A percentile compares a stretch with the other conserved stretches of the same genome.
Evolutionary conservation across 2,113 vertebrate genomes (phyloP).

Genomic region (Anguilla japonica): DNA sequence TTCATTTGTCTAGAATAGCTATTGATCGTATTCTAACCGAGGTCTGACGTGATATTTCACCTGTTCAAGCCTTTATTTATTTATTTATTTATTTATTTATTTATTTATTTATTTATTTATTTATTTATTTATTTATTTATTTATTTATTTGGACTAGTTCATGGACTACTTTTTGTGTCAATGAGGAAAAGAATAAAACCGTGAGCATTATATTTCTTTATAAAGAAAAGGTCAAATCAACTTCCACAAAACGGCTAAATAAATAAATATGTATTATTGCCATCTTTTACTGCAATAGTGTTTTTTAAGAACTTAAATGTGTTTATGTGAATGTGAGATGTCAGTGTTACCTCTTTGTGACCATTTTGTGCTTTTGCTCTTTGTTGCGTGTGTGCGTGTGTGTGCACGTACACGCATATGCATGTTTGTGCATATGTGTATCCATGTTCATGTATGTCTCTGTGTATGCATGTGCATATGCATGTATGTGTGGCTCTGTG

Average conservation of each 20-base stretch:
- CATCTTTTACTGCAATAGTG: background rate
- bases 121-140: background rate
- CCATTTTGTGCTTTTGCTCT: slow-evolving; percentile 36
- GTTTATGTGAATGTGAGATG: background rate
- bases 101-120: background rate
- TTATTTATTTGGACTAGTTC: background rate
- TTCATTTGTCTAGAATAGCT: background rate
- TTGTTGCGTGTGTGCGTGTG: slow-evolving; percentile 37
- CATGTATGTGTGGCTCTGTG: slow-evolving; percentile 14
- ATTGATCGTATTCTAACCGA: background rate
- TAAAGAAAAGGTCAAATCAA: background rate
- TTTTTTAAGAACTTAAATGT: background rate
- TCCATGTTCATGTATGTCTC: background rate
- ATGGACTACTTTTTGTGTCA: too few relatives aligned
- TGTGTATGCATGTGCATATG: background rate
- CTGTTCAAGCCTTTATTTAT: background rate
- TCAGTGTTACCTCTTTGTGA: background rate
- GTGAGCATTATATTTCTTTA: background rate
- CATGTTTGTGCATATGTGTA: slow-evolving; percentile 10
- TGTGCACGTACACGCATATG: background rate
- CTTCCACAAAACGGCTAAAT: too few relatives aligned
- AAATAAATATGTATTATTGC: background rate
- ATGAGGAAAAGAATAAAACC: too few relatives aligned
- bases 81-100: background rate
- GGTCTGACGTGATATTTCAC: background rate